Evolutionary conservation across 2,888 invertebrate species (phyloP), one percentile per base, ranked within the genome.

Genomic region (Teleiodes luculella): DNA sequence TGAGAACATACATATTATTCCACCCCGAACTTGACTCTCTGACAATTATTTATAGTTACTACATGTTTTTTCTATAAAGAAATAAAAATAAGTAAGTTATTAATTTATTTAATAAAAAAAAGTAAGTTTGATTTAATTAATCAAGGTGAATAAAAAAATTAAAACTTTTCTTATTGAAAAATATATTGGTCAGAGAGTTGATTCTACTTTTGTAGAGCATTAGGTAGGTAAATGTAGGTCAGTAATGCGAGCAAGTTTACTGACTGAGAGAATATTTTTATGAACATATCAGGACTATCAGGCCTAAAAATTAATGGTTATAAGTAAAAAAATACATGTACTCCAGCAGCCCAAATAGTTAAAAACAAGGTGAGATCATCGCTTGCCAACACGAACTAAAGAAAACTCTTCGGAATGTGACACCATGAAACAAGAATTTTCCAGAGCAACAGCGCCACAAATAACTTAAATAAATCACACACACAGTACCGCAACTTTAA

Each of bases 321-420:
- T 28, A 43, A 6, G 11, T 20, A 7, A 8, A 28, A 28, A 43
- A 43, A n/a, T n/a, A 13, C 43, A 28, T 28, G 43, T 43, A 24
- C 28, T 43, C 24, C 43, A 28, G 24, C 20, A 28, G 13, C 28
- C 14, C 13, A 13, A 43, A 11, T 20, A 3, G 43, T 43, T 20
- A 59, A 62, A 66, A 74, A 70, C 67, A 68, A 67, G 62, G 62
- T 78, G 82, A 81, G 78, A 66, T 82, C 82, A 80, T 75, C 69
- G 59, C 53, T 57, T 56, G 13, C 43, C 28, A 57, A 59, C 59
- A 62, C 56, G 63, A 64, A 55, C 53, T 53, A 63, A 60, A 57
- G 47, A 53, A 52, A 57, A 31, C 50, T 49, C 52, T 43, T 14
- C 51, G 53, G 57, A 52, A 55, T 56, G 50, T 46, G 55, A 53